Conservation (phyloP, 2,113 vertebrate species). For the Podarcis raffonei region DNA sequence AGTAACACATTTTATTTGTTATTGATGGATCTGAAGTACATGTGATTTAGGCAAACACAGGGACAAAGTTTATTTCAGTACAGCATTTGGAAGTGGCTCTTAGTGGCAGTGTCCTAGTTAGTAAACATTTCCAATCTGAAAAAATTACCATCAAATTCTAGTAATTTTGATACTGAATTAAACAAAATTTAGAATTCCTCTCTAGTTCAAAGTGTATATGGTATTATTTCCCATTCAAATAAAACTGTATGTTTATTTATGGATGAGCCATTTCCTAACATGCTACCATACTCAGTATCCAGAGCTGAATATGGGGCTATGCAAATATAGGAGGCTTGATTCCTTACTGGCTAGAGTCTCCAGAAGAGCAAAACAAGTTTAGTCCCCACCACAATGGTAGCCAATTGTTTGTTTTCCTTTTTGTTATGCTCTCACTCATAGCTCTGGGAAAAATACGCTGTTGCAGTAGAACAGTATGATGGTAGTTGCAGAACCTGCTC, state of each 20-base stretch:
- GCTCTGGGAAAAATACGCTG: not conserved
- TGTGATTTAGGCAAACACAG: not conserved
- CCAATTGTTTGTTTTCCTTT: not conserved
- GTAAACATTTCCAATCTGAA: not conserved
- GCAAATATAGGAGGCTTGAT: not conserved
- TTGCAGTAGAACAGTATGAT: not conserved
- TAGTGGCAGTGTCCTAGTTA: not conserved
- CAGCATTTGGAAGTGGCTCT: not conserved
- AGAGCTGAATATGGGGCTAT: not conserved
- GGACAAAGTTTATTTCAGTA: not conserved
- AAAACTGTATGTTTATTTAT: not conserved
- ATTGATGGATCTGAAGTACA: not conserved
- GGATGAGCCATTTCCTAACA: not conserved
- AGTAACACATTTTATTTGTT: not conserved
- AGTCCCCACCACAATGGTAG: not conserved
- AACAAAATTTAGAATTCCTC: no score
- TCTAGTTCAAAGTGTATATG: no score
- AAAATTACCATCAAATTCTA: not conserved
- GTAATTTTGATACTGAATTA: no score
- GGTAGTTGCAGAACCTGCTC: not conserved
- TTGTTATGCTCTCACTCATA: not conserved
- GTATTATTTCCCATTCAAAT: not conserved
- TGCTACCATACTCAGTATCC: not conserved
- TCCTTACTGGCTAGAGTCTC: not conserved
- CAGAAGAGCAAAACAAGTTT: no score